phyloP scores from a whole-genome alignment of 2,888 invertebrate species.

The Pollenia angustigena region DNA sequence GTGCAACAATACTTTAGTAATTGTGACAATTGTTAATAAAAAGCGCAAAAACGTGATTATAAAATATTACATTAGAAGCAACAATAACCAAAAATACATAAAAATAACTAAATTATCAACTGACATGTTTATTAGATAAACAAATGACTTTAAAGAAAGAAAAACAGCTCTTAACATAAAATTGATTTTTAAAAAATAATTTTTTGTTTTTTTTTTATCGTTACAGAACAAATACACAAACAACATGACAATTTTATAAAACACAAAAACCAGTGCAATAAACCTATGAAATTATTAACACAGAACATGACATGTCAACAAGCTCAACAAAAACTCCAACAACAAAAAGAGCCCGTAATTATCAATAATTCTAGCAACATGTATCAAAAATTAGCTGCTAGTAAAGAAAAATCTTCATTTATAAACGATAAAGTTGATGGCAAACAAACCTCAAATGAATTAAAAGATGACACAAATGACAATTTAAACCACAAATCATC shows the following conservation, averaged over 20 bases:
- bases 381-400: constrained; percentile 63
- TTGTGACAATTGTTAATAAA: constrained; percentile 70
- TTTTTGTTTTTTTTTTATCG: constrained; percentile 17
- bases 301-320: constrained; percentile 78
- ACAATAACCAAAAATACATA: constrained; percentile 6
- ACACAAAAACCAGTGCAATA: constrained; percentile 80
- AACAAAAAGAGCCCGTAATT: constrained; percentile 71
- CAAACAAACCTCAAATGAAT: constrained; percentile 75
- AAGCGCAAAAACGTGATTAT: constrained; percentile 71
- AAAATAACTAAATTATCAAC: constrained; percentile 65
- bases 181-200: constrained; percentile 47
- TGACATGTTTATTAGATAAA: constrained; percentile 74
- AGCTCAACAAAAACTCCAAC: constrained; percentile 75
- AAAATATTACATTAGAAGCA: constrained; percentile 69
- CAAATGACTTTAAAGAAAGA: constrained; percentile 46
- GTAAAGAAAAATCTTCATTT: constrained; percentile 59
- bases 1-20: constrained; percentile 68
- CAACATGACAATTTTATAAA: constrained; percentile 77
- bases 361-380: constrained; percentile 65
- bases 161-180: constrained; percentile 25
- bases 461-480: constrained; percentile 64
- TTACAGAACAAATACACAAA: constrained; percentile 74
- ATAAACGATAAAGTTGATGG: constrained; percentile 60
- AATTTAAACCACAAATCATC: constrained; percentile 68
- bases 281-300: constrained; percentile 75